Evolutionary conservation across 2,888 invertebrate genomes (phyloP), one percentile per base, ranked within the genome.

Genomic region (Marronus borbonicus): DNA sequence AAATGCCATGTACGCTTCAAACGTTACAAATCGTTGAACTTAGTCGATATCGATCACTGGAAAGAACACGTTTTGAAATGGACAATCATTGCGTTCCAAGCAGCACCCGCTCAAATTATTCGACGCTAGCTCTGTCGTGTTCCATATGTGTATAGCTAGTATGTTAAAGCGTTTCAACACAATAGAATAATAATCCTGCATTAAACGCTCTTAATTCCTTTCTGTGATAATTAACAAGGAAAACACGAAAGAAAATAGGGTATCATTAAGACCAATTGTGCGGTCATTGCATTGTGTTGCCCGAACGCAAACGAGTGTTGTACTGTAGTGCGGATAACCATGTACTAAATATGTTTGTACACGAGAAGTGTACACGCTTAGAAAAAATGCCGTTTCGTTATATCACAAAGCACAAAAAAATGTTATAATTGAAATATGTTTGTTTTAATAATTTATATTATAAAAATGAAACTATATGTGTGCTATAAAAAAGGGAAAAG

Each of bases 221-320:
- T 72, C 20, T 44, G 17, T 60, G 36, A 44, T 49, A 74, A 74
- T 60, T 44, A 74, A 74, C 44, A 60, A 74, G 44, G 49, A 74
- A 68, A 50, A 50, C 12, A 58, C 60, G 60, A 74, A 60, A 70
- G 55, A 36, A 55, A 74, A 74, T 44, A 4, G 17, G 20, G 39
- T 60, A 49, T 74, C 60, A 74, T 74, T 74, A 74, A 74, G 44
- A 74, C 60, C 72, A 74, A 74, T 74, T 74, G 72, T 60, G 7
- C 72, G 72, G 72, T 74, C 72, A 60, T 74, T 74, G 62, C 60
- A 60, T 74, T 49, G 72, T n/a, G 31, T 58, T 39, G 58, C 36
- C 20, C 55, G 55, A 14, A 58, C 36, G 20, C 20, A 8, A 39
- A 50, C 49, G 10, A 55, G 55, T 20, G 20, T 58, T 44, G 55